Percentiles rank a stretch among this genome's conserved stretches.
These are phyloP conservation scores for Pterostichus madidus DNA, from an alignment of 2,888 invertebrate species.

Conservation along the genomic window DNA sequence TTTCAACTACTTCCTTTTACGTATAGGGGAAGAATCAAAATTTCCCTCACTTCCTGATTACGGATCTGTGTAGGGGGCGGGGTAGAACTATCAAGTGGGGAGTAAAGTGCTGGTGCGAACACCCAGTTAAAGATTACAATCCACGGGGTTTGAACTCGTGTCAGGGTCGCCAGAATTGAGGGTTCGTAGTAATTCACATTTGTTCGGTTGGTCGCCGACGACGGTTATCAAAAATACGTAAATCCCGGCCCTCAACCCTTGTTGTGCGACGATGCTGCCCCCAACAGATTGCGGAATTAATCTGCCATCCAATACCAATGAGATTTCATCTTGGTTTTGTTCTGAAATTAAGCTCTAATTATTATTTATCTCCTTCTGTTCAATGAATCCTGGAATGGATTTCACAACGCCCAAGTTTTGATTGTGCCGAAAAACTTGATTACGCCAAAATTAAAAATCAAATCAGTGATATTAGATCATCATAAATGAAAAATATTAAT, in stretches of 20 bases:
- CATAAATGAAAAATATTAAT: too few species aligned
- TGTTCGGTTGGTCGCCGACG: constrained; percentile 11
- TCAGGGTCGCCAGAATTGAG: constrained; percentile 4
- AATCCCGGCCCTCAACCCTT: constrained; percentile 5
- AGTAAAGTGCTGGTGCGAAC: constrained; percentile 27
- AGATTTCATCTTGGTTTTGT: not conserved
- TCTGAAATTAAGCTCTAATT: constrained; percentile 7
- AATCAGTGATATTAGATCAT: too few species aligned
- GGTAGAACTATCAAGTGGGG: not conserved
- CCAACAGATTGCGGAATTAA: constrained; percentile 20
- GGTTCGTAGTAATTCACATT: constrained; percentile 38
- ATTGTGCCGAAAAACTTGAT: too few species aligned
- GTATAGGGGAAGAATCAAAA: too few species aligned
- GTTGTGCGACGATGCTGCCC: not conserved
- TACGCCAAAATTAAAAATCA: too few species aligned
- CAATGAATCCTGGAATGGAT: not conserved
- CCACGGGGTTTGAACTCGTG: constrained; percentile 6
- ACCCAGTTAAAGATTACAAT: constrained; percentile 22
- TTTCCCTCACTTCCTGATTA: constrained; percentile 2
- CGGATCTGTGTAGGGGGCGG: not conserved
- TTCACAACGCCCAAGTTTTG: too few species aligned
- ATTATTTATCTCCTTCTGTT: constrained; percentile 1
- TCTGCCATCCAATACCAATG: constrained; percentile 14
- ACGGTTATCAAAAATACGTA: constrained; percentile 32
- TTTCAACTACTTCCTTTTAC: too few species aligned